A percentile compares a stretch with the other conserved stretches of the same genome.
These are phyloP conservation scores for Rhagoletis pomonella DNA, from an alignment of 1,140 invertebrate genomes.

Conservation along the genomic window DNA sequence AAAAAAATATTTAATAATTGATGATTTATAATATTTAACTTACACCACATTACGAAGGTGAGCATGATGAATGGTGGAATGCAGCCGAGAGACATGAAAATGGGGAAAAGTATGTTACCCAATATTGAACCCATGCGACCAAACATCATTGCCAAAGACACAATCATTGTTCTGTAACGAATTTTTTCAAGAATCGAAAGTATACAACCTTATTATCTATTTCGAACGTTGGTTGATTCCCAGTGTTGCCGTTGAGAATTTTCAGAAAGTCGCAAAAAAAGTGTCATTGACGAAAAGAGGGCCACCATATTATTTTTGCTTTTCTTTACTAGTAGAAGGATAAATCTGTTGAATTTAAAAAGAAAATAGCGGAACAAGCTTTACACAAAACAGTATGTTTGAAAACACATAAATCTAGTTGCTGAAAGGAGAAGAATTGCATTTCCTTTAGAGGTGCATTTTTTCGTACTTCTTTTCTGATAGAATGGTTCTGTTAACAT, in stretches of 20 bases:
- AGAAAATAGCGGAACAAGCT: neutral
- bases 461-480: too few relatives aligned
- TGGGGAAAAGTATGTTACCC: slow-evolving; percentile 69
- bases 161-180: slow-evolving; percentile 65
- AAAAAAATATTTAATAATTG: neutral
- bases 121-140: slow-evolving; percentile 66
- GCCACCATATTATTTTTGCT: neutral
- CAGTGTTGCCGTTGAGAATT: too few relatives aligned
- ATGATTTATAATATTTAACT: slow-evolving; percentile 55
- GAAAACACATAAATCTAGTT: too few relatives aligned
- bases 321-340: neutral
- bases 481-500: too few relatives aligned
- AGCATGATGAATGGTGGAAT: slow-evolving; percentile 71
- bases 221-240: too few relatives aligned
- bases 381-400: too few relatives aligned
- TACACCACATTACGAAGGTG: slow-evolving; percentile 67
- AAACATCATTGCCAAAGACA: slow-evolving; percentile 70
- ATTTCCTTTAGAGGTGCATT: too few relatives aligned
- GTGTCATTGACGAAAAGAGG: too few relatives aligned
- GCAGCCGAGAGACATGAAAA: slow-evolving; percentile 67
- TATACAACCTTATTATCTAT: too few relatives aligned
- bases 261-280: too few relatives aligned
- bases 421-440: too few relatives aligned
- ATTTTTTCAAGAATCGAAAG: too few relatives aligned
- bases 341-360: neutral